phyloP scores from a whole-genome alignment of 1,140 invertebrate genomes.

The Drosophila auraria region DNA sequence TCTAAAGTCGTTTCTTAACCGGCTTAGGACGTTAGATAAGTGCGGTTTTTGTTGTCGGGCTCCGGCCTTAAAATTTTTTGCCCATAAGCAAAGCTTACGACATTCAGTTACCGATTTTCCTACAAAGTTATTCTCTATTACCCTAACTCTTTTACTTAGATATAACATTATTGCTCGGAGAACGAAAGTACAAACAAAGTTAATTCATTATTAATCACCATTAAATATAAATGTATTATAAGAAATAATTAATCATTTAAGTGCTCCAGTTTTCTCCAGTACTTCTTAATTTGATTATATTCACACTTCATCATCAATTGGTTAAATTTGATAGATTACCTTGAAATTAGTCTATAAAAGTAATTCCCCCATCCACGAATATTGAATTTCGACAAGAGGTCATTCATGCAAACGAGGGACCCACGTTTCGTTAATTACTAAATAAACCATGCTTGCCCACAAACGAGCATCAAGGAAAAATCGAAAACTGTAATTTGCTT shows the following conservation, averaged over 20 bases:
- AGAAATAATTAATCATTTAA: background rate
- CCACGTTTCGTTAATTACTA: constrained; percentile 56
- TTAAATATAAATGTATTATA: no score
- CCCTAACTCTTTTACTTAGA: no score
- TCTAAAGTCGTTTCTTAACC: no score
- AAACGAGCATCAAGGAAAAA: constrained; percentile 50
- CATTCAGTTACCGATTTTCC: no score
- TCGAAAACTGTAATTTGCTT: constrained; percentile 67
- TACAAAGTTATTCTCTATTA: no score
- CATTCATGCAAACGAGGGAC: constrained; percentile 30
- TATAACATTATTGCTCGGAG: no score
- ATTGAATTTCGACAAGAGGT: constrained; percentile 25
- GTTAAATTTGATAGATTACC: background rate
- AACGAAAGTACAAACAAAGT: no score
- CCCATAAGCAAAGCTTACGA: no score
- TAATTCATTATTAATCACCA: no score
- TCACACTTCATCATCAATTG: background rate
- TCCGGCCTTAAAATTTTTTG: no score
- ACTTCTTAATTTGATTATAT: background rate
- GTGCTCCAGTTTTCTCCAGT: background rate
- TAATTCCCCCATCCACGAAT: constrained; percentile 9
- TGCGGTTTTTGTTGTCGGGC: no score
- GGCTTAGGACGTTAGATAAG: no score
- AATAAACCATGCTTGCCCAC: constrained; percentile 57
- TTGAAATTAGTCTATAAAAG: constrained; percentile 7